A percentile compares a stretch with the other conserved stretches of the same genome.
phyloP scores from a whole-genome alignment of 1,140 invertebrate genomes.

The Brachionus manjavacas region DNA sequence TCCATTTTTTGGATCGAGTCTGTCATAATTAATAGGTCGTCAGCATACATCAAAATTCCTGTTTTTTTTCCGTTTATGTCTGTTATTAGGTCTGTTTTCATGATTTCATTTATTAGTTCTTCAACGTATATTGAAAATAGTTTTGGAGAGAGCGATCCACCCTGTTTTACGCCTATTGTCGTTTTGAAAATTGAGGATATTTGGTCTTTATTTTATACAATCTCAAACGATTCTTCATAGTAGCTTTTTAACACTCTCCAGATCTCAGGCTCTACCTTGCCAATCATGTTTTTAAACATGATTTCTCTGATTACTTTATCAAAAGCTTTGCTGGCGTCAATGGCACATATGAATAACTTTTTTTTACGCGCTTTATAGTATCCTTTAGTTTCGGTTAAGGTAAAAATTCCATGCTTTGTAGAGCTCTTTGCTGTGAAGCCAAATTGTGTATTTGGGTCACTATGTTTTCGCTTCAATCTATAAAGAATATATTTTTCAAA shows the following conservation, averaged over 20 bases:
- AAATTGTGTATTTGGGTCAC: background rate
- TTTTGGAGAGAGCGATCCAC: background rate
- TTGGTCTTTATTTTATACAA: background rate
- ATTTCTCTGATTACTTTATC: background rate
- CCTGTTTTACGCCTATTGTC: background rate
- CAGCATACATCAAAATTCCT: background rate
- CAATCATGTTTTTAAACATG: background rate
- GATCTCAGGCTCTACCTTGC: background rate
- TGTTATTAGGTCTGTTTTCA: background rate
- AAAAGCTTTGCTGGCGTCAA: background rate
- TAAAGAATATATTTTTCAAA: background rate
- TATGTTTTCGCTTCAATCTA: background rate
- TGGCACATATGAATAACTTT: background rate
- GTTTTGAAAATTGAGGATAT: conserved; percentile 1
- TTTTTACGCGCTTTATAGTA: background rate
- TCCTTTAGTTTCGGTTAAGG: background rate
- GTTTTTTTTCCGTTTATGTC: background rate
- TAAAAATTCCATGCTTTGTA: background rate
- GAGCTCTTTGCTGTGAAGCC: background rate
- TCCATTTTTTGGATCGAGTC: background rate
- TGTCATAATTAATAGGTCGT: background rate
- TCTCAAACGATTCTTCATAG: background rate
- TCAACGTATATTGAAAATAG: background rate
- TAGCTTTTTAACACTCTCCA: background rate
- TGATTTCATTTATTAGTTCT: background rate